Evolutionary conservation across 2,113 vertebrate genomes (phyloP).

Genomic region (Vulpes lagopus): DNA sequence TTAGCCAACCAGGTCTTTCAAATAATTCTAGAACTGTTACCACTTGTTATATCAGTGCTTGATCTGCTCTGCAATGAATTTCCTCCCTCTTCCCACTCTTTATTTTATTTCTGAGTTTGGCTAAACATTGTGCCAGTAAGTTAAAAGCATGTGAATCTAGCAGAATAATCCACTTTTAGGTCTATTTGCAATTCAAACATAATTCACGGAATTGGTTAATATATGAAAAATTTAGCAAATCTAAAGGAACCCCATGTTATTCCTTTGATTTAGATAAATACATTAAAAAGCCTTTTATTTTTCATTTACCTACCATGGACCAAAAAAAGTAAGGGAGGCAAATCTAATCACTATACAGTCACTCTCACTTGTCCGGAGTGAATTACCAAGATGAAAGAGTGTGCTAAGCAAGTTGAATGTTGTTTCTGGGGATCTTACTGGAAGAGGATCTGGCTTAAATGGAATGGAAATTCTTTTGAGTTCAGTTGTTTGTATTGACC

Average conservation of each 20-base stretch:
- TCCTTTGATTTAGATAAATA: neutral
- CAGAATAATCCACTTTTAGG: neutral
- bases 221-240: neutral
- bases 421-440: neutral
- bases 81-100: neutral
- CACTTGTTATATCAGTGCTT: neutral
- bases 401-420: neutral
- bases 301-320: neutral
- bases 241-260: neutral
- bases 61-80: neutral
- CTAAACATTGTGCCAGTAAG: neutral
- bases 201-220: neutral
- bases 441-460: neutral
- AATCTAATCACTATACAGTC: neutral
- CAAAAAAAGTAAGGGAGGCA: neutral
- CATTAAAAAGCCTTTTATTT: neutral
- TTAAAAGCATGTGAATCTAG: neutral
- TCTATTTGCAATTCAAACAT: neutral
- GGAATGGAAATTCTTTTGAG: neutral
- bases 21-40: constrained; percentile 7
- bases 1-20: neutral
- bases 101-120: constrained; percentile 29
- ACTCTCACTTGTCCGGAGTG: neutral
- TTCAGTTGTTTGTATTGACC: neutral
- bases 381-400: neutral